A percentile compares a stretch with the other conserved stretches of the same genome.
Conservation (phyloP, 2,797 vertebrate species). For the Propithecus perrieri region DNA sequence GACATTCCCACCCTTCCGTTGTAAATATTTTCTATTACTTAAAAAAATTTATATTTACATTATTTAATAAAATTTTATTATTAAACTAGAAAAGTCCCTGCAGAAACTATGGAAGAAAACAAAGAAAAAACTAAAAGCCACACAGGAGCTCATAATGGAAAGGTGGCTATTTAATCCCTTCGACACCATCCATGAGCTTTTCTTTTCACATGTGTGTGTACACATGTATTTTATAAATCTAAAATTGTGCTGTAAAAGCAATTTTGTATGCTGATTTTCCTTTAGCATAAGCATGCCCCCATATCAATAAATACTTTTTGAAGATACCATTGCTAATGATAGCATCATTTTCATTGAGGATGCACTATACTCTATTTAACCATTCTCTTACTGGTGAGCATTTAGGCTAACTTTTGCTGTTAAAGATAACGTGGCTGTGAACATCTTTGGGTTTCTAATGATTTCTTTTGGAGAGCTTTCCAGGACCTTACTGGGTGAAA, state of each 20-base stretch:
- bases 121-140: background rate
- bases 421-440: slow-evolving; percentile 23
- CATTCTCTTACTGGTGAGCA: background rate
- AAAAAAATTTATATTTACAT: background rate
- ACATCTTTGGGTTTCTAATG: slow-evolving; percentile 27
- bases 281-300: background rate
- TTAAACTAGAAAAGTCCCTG: background rate
- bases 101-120: background rate
- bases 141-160: background rate
- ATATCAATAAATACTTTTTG: background rate
- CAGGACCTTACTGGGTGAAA: background rate
- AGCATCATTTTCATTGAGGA: background rate
- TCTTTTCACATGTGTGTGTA: background rate
- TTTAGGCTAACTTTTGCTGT: slow-evolving; percentile 14
- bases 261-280: slow-evolving; percentile 4
- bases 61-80: background rate
- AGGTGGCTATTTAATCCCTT: background rate
- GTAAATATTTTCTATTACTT: background rate
- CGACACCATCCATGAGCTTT: background rate
- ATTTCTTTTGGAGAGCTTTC: slow-evolving; percentile 44
- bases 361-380: slow-evolving; percentile 4
- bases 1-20: background rate
- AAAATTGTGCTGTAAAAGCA: background rate
- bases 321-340: background rate
- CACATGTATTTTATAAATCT: background rate